Percentiles rank a stretch among this genome's conserved stretches.
phyloP scores from a whole-genome alignment of 2,797 vertebrate species.

The Chrysocyon brachyurus region DNA sequence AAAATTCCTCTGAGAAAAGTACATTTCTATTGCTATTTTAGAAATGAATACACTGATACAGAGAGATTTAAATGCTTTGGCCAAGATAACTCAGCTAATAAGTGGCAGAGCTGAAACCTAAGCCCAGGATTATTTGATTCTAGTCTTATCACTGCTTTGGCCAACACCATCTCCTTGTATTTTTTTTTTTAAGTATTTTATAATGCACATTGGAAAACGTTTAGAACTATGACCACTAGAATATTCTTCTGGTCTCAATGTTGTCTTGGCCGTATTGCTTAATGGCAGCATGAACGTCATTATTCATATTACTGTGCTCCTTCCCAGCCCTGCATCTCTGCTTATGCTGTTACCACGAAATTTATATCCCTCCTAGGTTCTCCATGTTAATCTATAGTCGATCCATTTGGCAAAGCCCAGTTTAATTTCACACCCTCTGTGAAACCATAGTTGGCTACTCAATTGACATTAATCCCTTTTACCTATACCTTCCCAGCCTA shows the following conservation, averaged over 20 bases:
- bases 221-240: not conserved
- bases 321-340: conserved; percentile 28
- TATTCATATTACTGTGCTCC: not conserved
- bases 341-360: conserved; percentile 53
- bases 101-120: not conserved
- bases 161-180: not conserved
- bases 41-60: not conserved
- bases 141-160: not conserved
- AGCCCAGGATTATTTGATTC: not conserved
- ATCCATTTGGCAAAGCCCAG: conserved; percentile 65
- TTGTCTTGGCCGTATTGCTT: not conserved
- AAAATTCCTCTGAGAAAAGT: not conserved
- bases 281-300: not conserved
- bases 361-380: not conserved
- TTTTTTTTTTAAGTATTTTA: not conserved
- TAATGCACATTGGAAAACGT: not conserved
- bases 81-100: not conserved
- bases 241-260: not conserved
- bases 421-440: conserved; percentile 76
- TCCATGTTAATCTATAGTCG: not conserved
- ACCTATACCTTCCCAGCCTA: conserved; percentile 7
- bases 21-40: not conserved
- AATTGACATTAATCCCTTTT: conserved; percentile 58
- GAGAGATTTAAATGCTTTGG: not conserved
- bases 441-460: conserved; percentile 63